phyloP scores from a whole-genome alignment of 2,113 vertebrate species.

The Malurus cyaneus region DNA sequence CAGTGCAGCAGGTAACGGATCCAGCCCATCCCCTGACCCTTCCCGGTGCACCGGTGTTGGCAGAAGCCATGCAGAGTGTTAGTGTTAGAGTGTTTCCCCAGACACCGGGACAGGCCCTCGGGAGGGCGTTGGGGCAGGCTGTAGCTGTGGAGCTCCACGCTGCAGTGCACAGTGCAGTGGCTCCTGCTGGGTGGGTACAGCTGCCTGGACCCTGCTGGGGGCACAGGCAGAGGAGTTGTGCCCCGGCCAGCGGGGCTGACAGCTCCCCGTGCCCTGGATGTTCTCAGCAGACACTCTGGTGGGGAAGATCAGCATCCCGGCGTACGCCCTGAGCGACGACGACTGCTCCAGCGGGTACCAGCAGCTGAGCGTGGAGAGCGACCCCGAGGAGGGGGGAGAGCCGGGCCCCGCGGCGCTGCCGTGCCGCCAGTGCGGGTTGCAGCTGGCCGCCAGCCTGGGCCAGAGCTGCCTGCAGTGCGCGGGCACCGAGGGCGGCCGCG shows the following conservation, averaged over 20 bases:
- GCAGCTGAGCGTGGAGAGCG: conserved; percentile 86
- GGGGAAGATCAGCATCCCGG: conserved; percentile 87
- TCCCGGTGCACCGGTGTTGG: background rate
- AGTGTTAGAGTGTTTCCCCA: fast-evolving
- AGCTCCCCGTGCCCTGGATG: background rate
- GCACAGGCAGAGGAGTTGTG: background rate
- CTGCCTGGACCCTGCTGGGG: background rate
- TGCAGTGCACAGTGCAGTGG: fast-evolving
- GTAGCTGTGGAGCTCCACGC: fast-evolving
- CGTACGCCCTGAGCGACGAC: conserved; percentile 86
- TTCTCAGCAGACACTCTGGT: conserved; percentile 81
- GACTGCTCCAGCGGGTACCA: conserved; percentile 83
- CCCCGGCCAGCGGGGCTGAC: background rate
- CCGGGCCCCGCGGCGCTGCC: conserved; percentile 76
- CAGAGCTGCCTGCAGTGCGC: conserved; percentile 69
- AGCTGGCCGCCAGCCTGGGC: conserved; percentile 73
- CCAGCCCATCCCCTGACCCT: fast-evolving
- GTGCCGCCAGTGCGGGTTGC: conserved; percentile 87
- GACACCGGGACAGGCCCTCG: background rate
- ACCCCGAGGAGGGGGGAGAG: conserved; percentile 81
- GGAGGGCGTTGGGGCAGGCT: background rate
- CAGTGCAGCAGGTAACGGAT: fast-evolving
- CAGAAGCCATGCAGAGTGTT: background rate
- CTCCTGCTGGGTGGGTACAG: background rate
- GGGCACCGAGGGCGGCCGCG: conserved; percentile 65